Base-by-base conservation (phyloP, 2,888 invertebrate species). In the Sinopyrophorus schimmeli region DNA sequence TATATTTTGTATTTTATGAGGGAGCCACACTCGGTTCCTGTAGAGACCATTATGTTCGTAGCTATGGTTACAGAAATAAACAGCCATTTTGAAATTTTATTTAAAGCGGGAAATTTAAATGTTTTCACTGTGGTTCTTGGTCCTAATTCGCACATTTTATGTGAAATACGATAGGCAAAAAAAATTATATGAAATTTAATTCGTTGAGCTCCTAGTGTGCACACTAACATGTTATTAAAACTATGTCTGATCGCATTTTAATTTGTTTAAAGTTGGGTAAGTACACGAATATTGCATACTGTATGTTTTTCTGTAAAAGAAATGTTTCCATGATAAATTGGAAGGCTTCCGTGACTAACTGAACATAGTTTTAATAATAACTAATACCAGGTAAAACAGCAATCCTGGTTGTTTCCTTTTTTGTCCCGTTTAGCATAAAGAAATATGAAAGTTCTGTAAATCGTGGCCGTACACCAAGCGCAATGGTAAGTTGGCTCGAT, bases 401-500 rank as follows among this genome's bases (percentile, higher is more conserved):
- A 42, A 41, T 53, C 61, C 58, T 61, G 57, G 57, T 32, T 32
- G 32, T 16, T 18, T 20, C 31, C 24, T 40, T 28, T 27, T 18
- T 30, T 17, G 26, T 21, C 32, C 28, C 10, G 26, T 28, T 34
- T 53, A 53, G 53, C 34, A 39, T 51, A 42, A 41, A 44, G 31
- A 47, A 55, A 41, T 23, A 32, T 30, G 47, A 54, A 56, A 53
- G 43, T 49, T 47, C 47, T 48, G 17, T 26, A 50, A 57, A 46
- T 39, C 51, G 49, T 47, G 49, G 57, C 38, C 35, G 41, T 50
- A 57, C 60, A 58, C 57, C 60, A 63, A 61, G 49, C 27, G 18
- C 14, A 47, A 53, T 57, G 65, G 65, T 65, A 65, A 65, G 65
- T 65, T 63, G 58, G 62, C 63, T 60, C 62, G 51, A 48, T 39